Base-by-base conservation (phyloP, 2,888 invertebrate genomes). In the Tetragonisca angustula region DNA sequence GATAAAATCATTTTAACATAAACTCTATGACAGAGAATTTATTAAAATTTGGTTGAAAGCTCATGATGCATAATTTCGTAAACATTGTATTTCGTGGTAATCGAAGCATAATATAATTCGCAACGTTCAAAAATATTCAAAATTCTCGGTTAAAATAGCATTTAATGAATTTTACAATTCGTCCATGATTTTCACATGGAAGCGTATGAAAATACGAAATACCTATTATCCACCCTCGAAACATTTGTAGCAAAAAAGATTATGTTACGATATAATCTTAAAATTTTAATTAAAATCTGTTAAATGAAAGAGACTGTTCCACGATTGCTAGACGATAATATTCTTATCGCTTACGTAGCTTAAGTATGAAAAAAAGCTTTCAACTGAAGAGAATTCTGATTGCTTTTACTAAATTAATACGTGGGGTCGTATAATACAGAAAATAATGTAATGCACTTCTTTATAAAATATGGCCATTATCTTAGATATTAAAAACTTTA, bases 11-110 rank as follows among this genome's bases (percentile, higher is more conserved):
- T 76, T 70, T 62, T 36, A 21, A 61, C 36, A 62, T 50, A 62
- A 43, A 70, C 24, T 32, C 11, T 32, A 13, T 62, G 69, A 27
- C 69, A 56, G 2, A 13, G 49, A 70, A 62, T 70, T 76, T 76
- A 69, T 61, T 69, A 76, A 76, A 76, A 76, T 76, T 70, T 61
- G 24, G 32, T 70, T 52, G 36, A 61, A 70, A 76, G 52, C 36
- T n/a, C 49, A 13, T 19, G 50, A 6, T 24, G 61, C n/a, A 70
- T 70, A 61, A 76, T 76, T 70, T 76, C 15, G 36, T 70, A 76
- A 76, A 76, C 17, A 69, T 76, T 69, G 50, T 36, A n/a, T 32
- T 17, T 43, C 76, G 19, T 9, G 69, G 15, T 52, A 62, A 24
- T 62, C 65, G 36, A 24, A 74, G 74, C 65, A 19, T 24, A 70